Evolutionary conservation across 1,140 invertebrate genomes (phyloP), one percentile per base, ranked within the genome.

Genomic region (Drosophila saltans): DNA sequence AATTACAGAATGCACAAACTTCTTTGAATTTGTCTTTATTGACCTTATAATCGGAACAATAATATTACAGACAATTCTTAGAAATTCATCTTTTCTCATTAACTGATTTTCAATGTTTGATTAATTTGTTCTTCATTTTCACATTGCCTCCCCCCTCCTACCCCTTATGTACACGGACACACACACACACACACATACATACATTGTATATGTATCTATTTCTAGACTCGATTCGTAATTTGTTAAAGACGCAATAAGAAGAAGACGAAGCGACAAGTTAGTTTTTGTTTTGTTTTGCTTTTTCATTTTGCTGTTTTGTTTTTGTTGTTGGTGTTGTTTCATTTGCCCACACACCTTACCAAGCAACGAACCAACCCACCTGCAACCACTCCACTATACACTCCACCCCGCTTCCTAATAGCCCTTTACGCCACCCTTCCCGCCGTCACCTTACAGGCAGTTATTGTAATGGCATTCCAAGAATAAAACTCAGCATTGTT

Each of bases 401-500:
- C 55, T 10, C 33, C 55, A 56, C 26, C 9, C 43, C 3, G 28
- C 28, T 30, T 30, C 4, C 4, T 30, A 2, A 30, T 30, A 30
- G 2, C 61, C 28, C 52, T 9, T 16, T 65, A 56, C 55, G 5
- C 33, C 55, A 40, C 26, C 9, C 43, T 6, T 33, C 24, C 1
- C 11, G 30, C 30, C 16, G 2, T 16, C 39, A 45, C 10, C 9
- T 64, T 45, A 65, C 26, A 36, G 28, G 28, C 60, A 70, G 72
- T 78, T 81, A 80, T 80, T 76, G 78, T 81, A 76, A 77, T 77
- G 65, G 72, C 60, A 76, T 83, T 81, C 70, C 69, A 81, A 81
- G 75, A 82, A 79, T 81, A 81, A 80, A 79, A 72, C 65, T 43
- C 24, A 62, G 65, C 61, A 69, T 45, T 48, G 45, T 62, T 48